Percentiles rank a stretch among this genome's conserved stretches.
phyloP scores from a whole-genome alignment of 2,113 vertebrate species.

The Scopus umbretta region DNA sequence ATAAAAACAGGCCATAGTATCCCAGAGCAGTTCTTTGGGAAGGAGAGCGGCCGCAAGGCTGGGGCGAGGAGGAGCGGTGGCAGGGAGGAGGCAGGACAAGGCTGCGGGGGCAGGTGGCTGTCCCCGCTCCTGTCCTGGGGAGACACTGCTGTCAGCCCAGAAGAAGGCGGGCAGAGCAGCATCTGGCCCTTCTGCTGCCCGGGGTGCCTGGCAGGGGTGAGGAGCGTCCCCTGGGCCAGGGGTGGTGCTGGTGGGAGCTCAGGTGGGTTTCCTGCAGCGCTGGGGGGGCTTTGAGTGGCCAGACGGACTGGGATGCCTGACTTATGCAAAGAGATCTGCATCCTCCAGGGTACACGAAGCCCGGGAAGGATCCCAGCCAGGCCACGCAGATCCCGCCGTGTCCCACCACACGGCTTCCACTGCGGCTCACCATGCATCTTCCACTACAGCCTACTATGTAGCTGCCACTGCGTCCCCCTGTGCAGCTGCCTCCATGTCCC shows the following conservation, averaged over 20 bases:
- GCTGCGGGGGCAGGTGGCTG: neutral
- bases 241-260: neutral
- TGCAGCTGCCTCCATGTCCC: neutral
- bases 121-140: neutral
- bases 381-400: neutral
- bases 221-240: neutral
- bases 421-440: neutral
- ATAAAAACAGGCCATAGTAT: conserved; percentile 7
- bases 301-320: neutral
- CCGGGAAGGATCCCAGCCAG: neutral
- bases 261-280: neutral
- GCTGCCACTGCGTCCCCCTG: neutral
- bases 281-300: neutral
- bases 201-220: too few species aligned
- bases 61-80: neutral
- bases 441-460: rapidly evolving
- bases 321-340: neutral
- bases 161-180: neutral
- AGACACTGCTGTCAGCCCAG: neutral
- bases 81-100: neutral
- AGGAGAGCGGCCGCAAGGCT: rapidly evolving
- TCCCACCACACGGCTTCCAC: neutral
- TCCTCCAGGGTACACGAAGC: neutral
- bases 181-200: neutral
- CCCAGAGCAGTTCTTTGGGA: neutral